Conservation (phyloP, 2,113 vertebrate genomes). For the Alaudala cheleensis region DNA sequence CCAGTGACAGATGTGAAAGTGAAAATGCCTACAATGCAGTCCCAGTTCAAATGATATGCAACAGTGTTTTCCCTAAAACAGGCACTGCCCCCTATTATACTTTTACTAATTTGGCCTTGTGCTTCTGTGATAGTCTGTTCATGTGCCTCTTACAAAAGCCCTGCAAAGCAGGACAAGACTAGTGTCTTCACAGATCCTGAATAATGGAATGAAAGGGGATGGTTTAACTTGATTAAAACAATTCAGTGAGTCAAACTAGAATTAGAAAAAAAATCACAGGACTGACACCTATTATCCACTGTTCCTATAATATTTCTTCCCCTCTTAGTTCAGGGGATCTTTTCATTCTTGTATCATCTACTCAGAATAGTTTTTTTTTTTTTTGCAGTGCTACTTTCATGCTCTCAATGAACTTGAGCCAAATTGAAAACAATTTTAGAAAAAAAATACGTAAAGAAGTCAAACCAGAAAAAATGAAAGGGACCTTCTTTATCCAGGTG, state of each 20-base stretch:
- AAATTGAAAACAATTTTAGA: not conserved
- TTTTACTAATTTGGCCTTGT: not conserved
- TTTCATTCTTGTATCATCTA: not conserved
- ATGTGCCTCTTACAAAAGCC: not conserved
- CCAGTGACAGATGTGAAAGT: not conserved
- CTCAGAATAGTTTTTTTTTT: not conserved
- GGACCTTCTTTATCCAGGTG: not conserved
- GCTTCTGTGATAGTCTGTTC: not conserved
- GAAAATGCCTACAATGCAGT: not conserved
- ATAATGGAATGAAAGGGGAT: not conserved
- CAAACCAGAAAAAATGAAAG: not conserved
- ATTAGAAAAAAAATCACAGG: not conserved
- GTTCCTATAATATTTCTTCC: not conserved
- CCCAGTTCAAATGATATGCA: not conserved
- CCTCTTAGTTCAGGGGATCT: not conserved
- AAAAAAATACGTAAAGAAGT: not conserved
- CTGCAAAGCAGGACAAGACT: not conserved
- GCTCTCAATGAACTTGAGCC: not conserved
- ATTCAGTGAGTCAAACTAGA: not conserved
- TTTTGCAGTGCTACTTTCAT: not conserved
- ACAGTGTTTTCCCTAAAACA: not conserved
- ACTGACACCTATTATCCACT: not conserved
- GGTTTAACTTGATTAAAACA: not conserved
- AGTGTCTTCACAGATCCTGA: not conserved
- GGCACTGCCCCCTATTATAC: not conserved